phyloP scores from a whole-genome alignment of 1,140 invertebrate species.

The Eueides isabella region DNA sequence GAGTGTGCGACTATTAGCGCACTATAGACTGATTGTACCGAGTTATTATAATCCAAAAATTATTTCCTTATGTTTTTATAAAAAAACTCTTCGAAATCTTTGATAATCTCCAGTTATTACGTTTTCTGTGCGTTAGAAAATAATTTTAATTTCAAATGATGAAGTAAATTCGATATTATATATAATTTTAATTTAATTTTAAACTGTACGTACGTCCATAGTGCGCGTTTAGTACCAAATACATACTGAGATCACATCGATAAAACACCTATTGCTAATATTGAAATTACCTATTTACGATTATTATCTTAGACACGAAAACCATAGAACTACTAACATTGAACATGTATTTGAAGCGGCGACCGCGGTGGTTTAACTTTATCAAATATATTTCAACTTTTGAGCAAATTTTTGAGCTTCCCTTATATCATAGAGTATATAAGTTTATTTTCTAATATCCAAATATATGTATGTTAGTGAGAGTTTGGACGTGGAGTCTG shows the following conservation, averaged over 20 bases:
- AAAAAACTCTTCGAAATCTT: too few relatives aligned
- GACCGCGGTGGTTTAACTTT: background rate
- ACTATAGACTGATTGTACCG: background rate
- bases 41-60: background rate
- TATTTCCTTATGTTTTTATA: too few relatives aligned
- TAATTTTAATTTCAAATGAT: too few relatives aligned
- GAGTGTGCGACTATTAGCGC: background rate
- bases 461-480: background rate
- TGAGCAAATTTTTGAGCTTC: conserved; percentile 8
- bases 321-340: background rate
- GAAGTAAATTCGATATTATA: too few relatives aligned
- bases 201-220: background rate
- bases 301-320: background rate
- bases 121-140: too few relatives aligned
- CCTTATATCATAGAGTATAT: background rate
- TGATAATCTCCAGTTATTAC: too few relatives aligned
- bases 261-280: conserved; percentile 7
- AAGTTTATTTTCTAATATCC: background rate
- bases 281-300: background rate
- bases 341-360: background rate
- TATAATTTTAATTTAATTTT: too few relatives aligned
- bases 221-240: background rate
- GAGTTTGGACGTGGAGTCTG: background rate
- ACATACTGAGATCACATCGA: conserved; percentile 24
- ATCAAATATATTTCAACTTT: background rate